These are phyloP conservation scores for Macaria liturata DNA, from an alignment of 2,888 invertebrate species.

Conservation along the genomic window DNA sequence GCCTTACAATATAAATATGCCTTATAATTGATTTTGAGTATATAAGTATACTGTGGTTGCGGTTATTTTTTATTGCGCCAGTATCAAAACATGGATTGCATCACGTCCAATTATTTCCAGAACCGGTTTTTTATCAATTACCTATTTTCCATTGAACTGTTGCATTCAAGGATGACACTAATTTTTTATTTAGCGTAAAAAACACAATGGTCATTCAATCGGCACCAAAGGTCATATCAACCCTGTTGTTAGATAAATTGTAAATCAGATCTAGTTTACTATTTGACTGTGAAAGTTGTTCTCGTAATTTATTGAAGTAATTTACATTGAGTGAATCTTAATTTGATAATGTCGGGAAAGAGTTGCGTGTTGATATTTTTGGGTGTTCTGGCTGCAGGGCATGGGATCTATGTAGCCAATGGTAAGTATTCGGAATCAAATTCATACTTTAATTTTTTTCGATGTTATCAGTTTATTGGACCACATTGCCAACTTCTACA, in stretches of 20 bases:
- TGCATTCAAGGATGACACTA: conserved; percentile 70
- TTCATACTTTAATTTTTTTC: too few relatives aligned
- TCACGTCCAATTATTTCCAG: conserved; percentile 30
- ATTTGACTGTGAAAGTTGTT: conserved; percentile 37
- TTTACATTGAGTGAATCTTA: background rate
- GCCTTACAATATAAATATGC: too few relatives aligned
- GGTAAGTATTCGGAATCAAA: conserved; percentile 46
- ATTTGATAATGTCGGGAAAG: conserved; percentile 37
- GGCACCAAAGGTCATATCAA: conserved; percentile 55
- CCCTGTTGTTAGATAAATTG: conserved; percentile 37
- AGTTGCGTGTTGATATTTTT: conserved; percentile 42
- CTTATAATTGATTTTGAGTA: too few relatives aligned
- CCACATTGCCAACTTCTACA: too few relatives aligned
- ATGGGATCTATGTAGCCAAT: conserved; percentile 58
- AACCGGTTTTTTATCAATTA: conserved; percentile 15
- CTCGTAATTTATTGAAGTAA: background rate
- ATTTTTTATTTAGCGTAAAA: conserved; percentile 58
- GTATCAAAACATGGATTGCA: conserved; percentile 19
- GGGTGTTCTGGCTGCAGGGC: conserved; percentile 42
- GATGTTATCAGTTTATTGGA: too few relatives aligned
- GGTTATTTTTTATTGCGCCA: too few relatives aligned
- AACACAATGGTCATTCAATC: conserved; percentile 48
- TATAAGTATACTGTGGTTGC: too few relatives aligned
- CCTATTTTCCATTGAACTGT: conserved; percentile 43
- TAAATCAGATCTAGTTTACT: conserved; percentile 38